Conservation (phyloP, 2,888 invertebrate genomes). For the Clitarchus hookeri region DNA sequence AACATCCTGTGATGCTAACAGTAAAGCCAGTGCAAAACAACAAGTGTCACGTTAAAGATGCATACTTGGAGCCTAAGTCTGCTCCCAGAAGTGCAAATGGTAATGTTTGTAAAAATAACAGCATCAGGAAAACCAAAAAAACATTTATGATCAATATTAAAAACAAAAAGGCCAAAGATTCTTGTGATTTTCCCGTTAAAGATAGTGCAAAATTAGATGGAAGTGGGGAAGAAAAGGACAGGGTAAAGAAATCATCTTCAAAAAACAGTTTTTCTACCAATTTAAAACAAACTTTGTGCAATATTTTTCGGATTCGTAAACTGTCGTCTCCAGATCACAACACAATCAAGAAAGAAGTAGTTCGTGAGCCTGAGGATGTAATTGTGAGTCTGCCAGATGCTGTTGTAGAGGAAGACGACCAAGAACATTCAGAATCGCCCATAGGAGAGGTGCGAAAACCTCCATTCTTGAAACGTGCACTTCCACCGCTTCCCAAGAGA, state of each 20-base stretch:
- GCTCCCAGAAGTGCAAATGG: conserved; percentile 57
- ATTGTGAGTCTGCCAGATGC: conserved; percentile 18
- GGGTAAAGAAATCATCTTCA: conserved; percentile 67
- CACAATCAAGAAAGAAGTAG: conserved; percentile 50
- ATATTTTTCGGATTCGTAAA: conserved; percentile 75
- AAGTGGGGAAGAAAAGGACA: conserved; percentile 50
- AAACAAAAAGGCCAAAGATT: conserved; percentile 61
- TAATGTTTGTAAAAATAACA: conserved; percentile 57
- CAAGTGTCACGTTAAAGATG: conserved; percentile 53
- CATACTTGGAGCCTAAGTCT: conserved; percentile 49
- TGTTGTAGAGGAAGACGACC: conserved; percentile 22
- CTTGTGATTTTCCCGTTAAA: conserved; percentile 40
- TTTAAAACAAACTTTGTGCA: conserved; percentile 83
- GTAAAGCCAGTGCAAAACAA: conserved; percentile 48
- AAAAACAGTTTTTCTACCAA: conserved; percentile 69
- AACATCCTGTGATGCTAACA: conserved; percentile 35
- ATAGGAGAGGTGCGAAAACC: conserved; percentile 52
- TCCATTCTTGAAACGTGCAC: conserved; percentile 67
- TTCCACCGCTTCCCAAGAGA: conserved; percentile 65
- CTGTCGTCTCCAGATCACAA: conserved; percentile 59
- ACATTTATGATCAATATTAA: conserved; percentile 65
- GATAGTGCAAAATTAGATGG: conserved; percentile 39
- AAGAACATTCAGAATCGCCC: not conserved
- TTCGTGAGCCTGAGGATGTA: conserved; percentile 34
- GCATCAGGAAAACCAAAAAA: conserved; percentile 59